Base-by-base conservation (phyloP, 2,113 vertebrate species). In the Tinamus guttatus region DNA sequence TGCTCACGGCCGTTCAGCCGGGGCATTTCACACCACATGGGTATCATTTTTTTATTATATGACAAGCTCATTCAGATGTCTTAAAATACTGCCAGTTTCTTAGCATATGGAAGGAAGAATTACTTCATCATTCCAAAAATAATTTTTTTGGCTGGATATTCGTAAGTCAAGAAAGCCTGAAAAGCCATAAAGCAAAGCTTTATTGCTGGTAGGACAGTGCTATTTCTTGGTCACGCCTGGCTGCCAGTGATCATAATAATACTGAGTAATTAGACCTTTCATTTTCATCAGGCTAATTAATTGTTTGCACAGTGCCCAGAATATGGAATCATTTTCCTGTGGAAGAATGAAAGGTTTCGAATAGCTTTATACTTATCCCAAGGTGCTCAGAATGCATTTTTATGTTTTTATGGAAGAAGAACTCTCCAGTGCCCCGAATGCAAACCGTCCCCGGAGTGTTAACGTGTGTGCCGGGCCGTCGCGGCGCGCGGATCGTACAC, bases 261-360 rank as follows among this genome's bases (percentile, higher is more conserved):
- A 90, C 85, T 2, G n/a, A 90, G 94, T 85, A 95, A 96, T 95
- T 92, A 96, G 54, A 47, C 71, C 89, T 94, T 94, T 96, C 94
- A 94, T 96, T 95, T 93, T 94, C 18, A 75, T 96, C 94, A 87
- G 86, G 84, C 89, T 97, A 97, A 97, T 97, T 96, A 97, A 97
- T 96, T 95, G 95, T 94, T 95, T 96, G 91, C 93, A 96, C 89
- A 94, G 80, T 62, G 81, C 79, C 62, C 85, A 94, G 90, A 90
- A 92, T 95, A 51, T 91, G 60, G 80, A 85, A 93, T 85, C 68
- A 49, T 85, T 95, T 87, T 89, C 75, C 84, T 95, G 91, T 85
- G 90, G 71, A 94, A 69, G 70, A 83, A 85, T 90, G 83, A 94
- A 93, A 90, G 65, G 75, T 93, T 95, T 90, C 88, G 76, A 92